Base-by-base conservation (phyloP, 2,113 vertebrate species). In the Pachycephala philippinensis region DNA sequence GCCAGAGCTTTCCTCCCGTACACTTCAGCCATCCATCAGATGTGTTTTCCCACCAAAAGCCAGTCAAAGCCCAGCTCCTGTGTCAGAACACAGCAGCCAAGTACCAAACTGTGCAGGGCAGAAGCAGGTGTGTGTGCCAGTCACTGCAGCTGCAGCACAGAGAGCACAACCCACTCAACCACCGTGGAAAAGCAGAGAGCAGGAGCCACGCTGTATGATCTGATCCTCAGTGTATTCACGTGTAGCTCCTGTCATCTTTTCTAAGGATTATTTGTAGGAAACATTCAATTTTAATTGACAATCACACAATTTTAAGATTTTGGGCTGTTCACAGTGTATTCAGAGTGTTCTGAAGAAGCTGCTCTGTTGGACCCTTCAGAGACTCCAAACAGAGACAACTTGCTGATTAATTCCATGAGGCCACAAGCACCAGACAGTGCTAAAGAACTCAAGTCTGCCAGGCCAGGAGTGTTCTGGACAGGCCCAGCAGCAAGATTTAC, bases 131-230 rank as follows among this genome's bases (percentile, higher is more conserved):
- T 30, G 30, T 10, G 33, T 45, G 39, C 52, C 68, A 63, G 11
- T 1, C 33, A 44, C 50, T 26, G 3, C 56, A 89, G 80, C 65
- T 82, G 35, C 65, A 54, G 57, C 57, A 74, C 19, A 37, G 21
- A 83, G 8, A 68, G 49, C 53, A 76, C 44, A 50, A 39, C 6
- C 47, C 49, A 37, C 9, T 33, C 18, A 23, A 18, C 40, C 8
- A 19, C 3, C 4, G 17, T 0, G 39, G 50, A 63, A 70, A 56
- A 57, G 13, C 72, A 77, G 42, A 0, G 0, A 65, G 64, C 42
- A 74, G 77, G 69, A 89, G 42, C 33, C 61, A 30, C 45, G n/a
- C 65, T 50, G n/a, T 40, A 54, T 11, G 19, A 31, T 13, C 44
- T 31, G 22, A 60, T 49, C 50, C 69, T 76, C 66, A 33, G 3